These are phyloP conservation scores for Channa striata DNA, from an alignment of 2,797 vertebrate genomes.

Conservation along the genomic window DNA sequence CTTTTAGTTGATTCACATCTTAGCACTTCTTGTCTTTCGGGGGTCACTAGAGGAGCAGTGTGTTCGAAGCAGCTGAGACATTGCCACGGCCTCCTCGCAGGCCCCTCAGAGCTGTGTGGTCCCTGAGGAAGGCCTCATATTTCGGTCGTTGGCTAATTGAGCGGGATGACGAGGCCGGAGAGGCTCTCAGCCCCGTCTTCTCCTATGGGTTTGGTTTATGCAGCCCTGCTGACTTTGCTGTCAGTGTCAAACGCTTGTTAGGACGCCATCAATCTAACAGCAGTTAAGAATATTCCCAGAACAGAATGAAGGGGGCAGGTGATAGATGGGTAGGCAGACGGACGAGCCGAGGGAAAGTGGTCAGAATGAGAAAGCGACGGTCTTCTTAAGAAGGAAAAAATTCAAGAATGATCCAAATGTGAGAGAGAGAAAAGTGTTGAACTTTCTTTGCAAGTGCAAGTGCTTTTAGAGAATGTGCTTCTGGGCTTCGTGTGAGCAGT, in stretches of 20 bases:
- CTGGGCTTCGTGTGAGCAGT: conserved; percentile 38
- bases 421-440: conserved; percentile 19
- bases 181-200: conserved; percentile 70
- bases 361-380: conserved; percentile 33
- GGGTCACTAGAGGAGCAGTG: conserved; percentile 22
- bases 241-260: conserved; percentile 89
- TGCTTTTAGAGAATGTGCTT: conserved; percentile 45
- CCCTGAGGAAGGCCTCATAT: conserved; percentile 76
- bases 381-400: conserved; percentile 8
- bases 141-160: conserved; percentile 83
- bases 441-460: conserved; percentile 12
- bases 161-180: conserved; percentile 78
- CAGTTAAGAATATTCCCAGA: conserved; percentile 85
- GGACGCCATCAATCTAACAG: conserved; percentile 83
- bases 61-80: conserved; percentile 23
- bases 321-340: conserved; percentile 59
- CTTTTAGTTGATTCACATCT: conserved; percentile 22
- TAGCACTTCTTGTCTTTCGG: conserved; percentile 8
- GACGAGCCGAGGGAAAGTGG: conserved; percentile 31
- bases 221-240: conserved; percentile 87
- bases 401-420: conserved; percentile 11
- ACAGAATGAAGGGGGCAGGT: conserved; percentile 82
- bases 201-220: conserved; percentile 82
- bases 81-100: conserved; percentile 24
- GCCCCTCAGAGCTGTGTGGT: conserved; percentile 64